Base-by-base conservation (phyloP, 1,140 invertebrate species). In the Bombus polaris region DNA sequence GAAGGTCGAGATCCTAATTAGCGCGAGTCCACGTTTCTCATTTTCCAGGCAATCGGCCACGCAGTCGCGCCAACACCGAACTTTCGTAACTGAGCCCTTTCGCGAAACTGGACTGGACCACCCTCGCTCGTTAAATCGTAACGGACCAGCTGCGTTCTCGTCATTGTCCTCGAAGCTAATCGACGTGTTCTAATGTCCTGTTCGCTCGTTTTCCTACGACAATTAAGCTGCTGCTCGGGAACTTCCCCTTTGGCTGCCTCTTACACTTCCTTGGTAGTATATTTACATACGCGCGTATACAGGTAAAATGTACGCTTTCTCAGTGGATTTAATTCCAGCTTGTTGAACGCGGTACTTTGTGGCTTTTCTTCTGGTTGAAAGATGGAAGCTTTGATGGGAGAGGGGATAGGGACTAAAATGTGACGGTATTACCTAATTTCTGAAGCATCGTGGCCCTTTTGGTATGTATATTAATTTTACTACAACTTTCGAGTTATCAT, bases 1-100 rank as follows among this genome's bases (percentile, higher is more conserved):
- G 76, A 73, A 80, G 57, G 79, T 86, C 78, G 75, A 72, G 88
- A 85, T n/a, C 66, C 59, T 89, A 87, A 89, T 89, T 89, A 89
- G 53, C 66, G 65, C 57, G n/a, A 77, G 80, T 83, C 66, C 72
- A 76, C 79, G 81, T 89, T 89, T 89, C 87, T 86, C 74, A 78
- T 86, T 89, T 89, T 62, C 68, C 57, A 37, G 65, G 57, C 79
- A 83, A 89, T 89, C 80, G 88, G 66, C 47, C 47, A 35, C 35
- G 47, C n/a, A 53, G 47, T 57, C 59, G 74, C 59, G 18, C 47
- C 47, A 57, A 47, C 4, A 3, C 39, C 12, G 32, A 76, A 83
- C 39, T 86, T 78, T 25, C 37, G 25, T 8, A 59, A 73, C 59
- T 5, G 62, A 13, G 10, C 65, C n/a, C 13, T 10, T 35, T 15